Evolutionary conservation across 2,888 invertebrate species (phyloP), one percentile per base, ranked within the genome.

Genomic region (Amphipoea oculea): DNA sequence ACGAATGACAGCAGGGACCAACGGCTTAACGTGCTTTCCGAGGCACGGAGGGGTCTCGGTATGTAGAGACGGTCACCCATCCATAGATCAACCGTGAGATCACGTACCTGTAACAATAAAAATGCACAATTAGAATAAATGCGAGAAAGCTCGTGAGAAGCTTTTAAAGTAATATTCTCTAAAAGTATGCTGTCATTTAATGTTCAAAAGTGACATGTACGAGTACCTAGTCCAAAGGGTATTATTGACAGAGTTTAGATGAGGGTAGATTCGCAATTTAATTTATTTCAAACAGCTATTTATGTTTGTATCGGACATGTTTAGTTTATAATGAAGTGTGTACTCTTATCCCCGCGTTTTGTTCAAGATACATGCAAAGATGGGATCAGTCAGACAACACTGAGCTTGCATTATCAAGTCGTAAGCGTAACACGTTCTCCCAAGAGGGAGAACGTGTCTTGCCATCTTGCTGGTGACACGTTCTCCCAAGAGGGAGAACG

Each of bases 71-170:
- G 0, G 12, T 12, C 48, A 48, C 12, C 48, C 48, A 48, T 48
- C 48, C 48, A 48, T 12, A 48, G 48, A 48, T 12, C 4, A 48
- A 48, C 48, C 48, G 29, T 51, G 20, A 17, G 29, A 29, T 42
- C 23, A 42, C 42, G 11, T 77, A 76, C 76, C 76, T 77, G 76
- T n/a, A 77, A 77, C 63, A 77, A 76, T 20, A 0, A 40, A 75
- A 51, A 29, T 42, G 2, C 20, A 17, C 14, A 48, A 29, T 42
- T 51, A 51, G 9, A 60, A 40, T 29, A 40, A 60, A 40, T 23
- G 40, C 23, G 14, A 14, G 3, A 11, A 23, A 51, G 0, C 11
- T 65, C 6, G 2, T 40, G 20, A 40, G 1, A 40, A 40, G 1
- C 48, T 12, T 12, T 45, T 48, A 48, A 4, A 48, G 12, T 12